phyloP scores from a whole-genome alignment of 2,888 invertebrate species.

The Strigamia transsilvanica region DNA sequence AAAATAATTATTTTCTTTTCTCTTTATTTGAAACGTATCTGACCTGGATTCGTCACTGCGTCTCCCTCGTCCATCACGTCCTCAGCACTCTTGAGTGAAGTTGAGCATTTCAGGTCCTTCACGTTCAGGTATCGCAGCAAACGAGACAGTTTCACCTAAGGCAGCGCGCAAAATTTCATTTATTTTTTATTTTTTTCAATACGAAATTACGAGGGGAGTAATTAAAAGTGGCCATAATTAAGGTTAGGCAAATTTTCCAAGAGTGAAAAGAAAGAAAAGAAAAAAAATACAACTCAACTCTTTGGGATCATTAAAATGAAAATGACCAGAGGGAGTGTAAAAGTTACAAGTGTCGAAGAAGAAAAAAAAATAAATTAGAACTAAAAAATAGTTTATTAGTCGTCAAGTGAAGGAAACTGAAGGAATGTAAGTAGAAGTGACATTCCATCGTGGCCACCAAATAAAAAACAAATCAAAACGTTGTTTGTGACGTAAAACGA shows the following conservation, averaged over 20 bases:
- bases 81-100: conserved; percentile 57
- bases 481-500: no score
- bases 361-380: not conserved
- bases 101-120: conserved; percentile 61
- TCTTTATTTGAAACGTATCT: not conserved
- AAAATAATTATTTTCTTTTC: not conserved
- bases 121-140: conserved; percentile 62
- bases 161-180: not conserved
- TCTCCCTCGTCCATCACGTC: conserved; percentile 59
- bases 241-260: not conserved
- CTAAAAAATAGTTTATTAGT: not conserved
- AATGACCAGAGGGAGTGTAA: conserved; percentile 24
- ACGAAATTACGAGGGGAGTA: conserved; percentile 9
- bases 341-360: not conserved
- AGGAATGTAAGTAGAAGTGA: no score
- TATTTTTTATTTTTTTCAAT: conserved; percentile 20
- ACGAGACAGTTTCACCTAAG: conserved; percentile 62
- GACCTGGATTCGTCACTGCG: not conserved
- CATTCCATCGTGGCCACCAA: no score
- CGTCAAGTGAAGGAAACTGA: no score
- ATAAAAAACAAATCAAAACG: no score
- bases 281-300: not conserved
- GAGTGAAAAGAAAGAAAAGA: not conserved
- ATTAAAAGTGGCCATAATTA: conserved; percentile 36
- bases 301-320: not conserved